Percentiles rank a stretch among this genome's conserved stretches.
Conservation (phyloP, 1,140 invertebrate species). For the Bombus vancouverensis region DNA sequence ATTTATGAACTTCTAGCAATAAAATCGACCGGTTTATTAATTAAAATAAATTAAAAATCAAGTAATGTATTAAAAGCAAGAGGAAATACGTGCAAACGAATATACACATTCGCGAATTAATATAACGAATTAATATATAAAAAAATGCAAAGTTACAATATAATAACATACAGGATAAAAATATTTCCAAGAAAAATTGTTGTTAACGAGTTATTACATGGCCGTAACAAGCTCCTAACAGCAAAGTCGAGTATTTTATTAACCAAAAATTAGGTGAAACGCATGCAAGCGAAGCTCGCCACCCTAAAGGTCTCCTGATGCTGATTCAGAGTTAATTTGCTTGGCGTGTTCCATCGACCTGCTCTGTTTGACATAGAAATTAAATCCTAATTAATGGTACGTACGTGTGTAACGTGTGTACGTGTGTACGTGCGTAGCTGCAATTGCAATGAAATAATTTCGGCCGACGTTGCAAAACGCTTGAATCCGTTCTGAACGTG, state of each 20-base stretch:
- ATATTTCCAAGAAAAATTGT: neutral
- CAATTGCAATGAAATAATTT: neutral
- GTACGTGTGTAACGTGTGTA: neutral
- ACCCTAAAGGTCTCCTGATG: neutral
- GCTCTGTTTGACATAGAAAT: neutral
- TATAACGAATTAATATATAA: too few relatives aligned
- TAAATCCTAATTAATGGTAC: slow-evolving; percentile 7
- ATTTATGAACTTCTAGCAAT: neutral
- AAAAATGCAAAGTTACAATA: too few relatives aligned
- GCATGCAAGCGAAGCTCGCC: too few relatives aligned
- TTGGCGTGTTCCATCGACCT: neutral
- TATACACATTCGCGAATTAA: too few relatives aligned
- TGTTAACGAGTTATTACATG: neutral
- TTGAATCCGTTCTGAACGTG: neutral
- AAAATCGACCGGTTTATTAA: neutral
- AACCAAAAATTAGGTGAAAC: neutral
- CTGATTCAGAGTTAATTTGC: neutral
- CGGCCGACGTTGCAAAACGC: neutral
- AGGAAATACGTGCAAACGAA: too few relatives aligned
- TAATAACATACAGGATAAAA: too few relatives aligned
- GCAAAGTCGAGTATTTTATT: neutral
- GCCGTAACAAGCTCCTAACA: too few relatives aligned
- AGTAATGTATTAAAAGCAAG: neutral
- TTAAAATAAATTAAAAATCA: too few relatives aligned
- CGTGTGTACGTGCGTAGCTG: neutral